Percentiles rank a stretch among this genome's conserved stretches.
Evolutionary conservation across 1,140 invertebrate genomes (phyloP).

Genomic region (Uloborus diversus): DNA sequence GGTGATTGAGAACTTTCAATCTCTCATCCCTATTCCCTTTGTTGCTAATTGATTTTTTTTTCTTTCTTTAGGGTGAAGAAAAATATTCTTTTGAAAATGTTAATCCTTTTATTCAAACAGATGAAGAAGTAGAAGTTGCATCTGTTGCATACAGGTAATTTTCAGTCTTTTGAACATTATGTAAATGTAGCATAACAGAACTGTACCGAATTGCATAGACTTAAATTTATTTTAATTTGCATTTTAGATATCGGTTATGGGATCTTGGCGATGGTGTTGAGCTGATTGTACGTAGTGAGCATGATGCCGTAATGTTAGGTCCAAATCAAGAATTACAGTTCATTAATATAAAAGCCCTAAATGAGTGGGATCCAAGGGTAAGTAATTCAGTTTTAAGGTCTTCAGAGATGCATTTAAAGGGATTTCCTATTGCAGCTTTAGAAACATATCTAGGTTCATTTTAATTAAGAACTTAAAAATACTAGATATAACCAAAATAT

Average conservation of each 20-base stretch:
- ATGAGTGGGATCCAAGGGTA: slow-evolving; percentile 97
- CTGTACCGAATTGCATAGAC: no score
- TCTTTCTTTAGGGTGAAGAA: slow-evolving; percentile 73
- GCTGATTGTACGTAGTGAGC: slow-evolving; percentile 92
- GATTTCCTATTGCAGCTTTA: no score
- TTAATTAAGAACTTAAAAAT: no score
- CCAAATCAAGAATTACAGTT: slow-evolving; percentile 92
- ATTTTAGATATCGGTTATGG: slow-evolving; percentile 95
- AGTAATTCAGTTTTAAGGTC: slow-evolving; percentile 54
- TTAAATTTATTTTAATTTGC: slow-evolving; percentile 37
- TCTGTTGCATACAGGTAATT: slow-evolving; percentile 88
- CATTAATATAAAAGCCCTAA: slow-evolving; percentile 96
- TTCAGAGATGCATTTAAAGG: no score
- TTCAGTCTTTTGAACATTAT: slow-evolving; percentile 63
- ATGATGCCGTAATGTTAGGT: slow-evolving; percentile 92
- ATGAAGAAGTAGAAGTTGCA: slow-evolving; percentile 85
- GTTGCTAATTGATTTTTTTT: no score
- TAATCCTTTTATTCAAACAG: slow-evolving; percentile 92
- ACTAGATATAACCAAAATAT: no score
- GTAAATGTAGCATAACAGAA: no score
- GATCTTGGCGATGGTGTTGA: slow-evolving; percentile 93
- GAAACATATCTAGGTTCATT: no score
- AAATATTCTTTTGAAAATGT: slow-evolving; percentile 88
- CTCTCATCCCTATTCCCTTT: no score
- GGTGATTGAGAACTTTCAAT: no score